Evolutionary conservation across 2,113 vertebrate species (phyloP).

Genomic region (Cacatua alba): DNA sequence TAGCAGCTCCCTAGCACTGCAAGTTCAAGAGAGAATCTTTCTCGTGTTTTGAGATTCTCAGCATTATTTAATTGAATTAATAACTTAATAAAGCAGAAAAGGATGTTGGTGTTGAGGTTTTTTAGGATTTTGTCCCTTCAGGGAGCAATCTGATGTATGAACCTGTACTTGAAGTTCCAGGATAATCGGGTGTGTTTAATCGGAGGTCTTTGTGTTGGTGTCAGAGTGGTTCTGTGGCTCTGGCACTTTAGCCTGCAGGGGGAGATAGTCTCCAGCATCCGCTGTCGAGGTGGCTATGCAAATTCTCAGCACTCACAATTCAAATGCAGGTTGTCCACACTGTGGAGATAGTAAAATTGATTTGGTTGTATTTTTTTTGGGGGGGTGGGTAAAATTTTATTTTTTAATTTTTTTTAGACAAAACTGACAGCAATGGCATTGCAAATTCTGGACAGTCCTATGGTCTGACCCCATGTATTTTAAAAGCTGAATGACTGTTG

Average conservation of each 20-base stretch:
- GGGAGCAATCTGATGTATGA: not conserved
- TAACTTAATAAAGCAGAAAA: not conserved
- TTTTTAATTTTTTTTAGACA: too few relatives aligned
- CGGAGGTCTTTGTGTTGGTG: not conserved
- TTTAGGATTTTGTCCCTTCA: not conserved
- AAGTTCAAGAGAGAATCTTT: not conserved
- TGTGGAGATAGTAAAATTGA: not conserved
- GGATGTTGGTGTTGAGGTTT: not conserved
- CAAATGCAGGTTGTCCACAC: not conserved
- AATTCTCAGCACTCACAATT: not conserved
- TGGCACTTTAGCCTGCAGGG: not conserved
- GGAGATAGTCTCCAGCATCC: not conserved
- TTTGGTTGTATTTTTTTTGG: not conserved
- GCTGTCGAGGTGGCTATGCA: too few relatives aligned
- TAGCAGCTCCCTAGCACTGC: not conserved
- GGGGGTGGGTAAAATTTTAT: fast-evolving
- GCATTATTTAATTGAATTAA: not conserved
- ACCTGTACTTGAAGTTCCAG: too few relatives aligned
- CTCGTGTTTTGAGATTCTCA: not conserved
- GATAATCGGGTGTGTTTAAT: not conserved
- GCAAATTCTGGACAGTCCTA: not conserved
- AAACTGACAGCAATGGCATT: not conserved
- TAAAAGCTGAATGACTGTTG: not conserved
- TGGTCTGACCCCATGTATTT: not conserved
- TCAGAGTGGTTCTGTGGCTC: not conserved